A percentile compares a stretch with the other conserved stretches of the same genome.
These are phyloP conservation scores for Nemotelus nigrinus DNA, from an alignment of 2,888 invertebrate species.

Conservation along the genomic window DNA sequence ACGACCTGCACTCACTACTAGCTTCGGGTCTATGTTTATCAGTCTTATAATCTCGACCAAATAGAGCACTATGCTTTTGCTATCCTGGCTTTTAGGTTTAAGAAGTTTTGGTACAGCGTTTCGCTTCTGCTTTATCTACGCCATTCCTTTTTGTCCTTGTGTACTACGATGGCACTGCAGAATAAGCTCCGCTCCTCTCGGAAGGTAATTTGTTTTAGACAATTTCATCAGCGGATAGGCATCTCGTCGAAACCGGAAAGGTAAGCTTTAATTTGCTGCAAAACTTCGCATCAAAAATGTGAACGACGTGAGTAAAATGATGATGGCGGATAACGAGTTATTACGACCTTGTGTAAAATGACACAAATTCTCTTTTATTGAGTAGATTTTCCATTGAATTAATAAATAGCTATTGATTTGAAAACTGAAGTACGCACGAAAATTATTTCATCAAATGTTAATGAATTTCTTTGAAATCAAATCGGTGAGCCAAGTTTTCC, in stretches of 20 bases:
- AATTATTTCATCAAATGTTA: too few relatives aligned
- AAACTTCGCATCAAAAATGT: background rate
- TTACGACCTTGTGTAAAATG: too few relatives aligned
- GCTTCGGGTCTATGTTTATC: slow-evolving; percentile 24
- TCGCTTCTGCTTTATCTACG: background rate
- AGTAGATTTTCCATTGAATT: too few relatives aligned
- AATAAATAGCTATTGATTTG: too few relatives aligned
- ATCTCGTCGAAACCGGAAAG: background rate
- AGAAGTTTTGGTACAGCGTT: slow-evolving; percentile 13
- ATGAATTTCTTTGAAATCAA: too few relatives aligned
- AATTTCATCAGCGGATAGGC: background rate
- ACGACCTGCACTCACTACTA: background rate
- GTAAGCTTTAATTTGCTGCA: slow-evolving; percentile 16
- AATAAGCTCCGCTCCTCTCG: background rate
- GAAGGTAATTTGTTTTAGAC: background rate
- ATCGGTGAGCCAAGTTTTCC: too few relatives aligned
- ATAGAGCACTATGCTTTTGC: slow-evolving; percentile 10
- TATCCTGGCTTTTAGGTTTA: background rate
- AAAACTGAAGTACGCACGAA: too few relatives aligned
- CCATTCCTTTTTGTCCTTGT: background rate
- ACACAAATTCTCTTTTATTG: too few relatives aligned
- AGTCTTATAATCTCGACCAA: slow-evolving; percentile 9
- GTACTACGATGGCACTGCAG: slow-evolving; percentile 24
- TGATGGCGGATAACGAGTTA: too few relatives aligned
- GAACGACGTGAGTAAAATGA: too few relatives aligned